phyloP scores from a whole-genome alignment of 2,797 vertebrate species.

The Sebastolobus altivelis region DNA sequence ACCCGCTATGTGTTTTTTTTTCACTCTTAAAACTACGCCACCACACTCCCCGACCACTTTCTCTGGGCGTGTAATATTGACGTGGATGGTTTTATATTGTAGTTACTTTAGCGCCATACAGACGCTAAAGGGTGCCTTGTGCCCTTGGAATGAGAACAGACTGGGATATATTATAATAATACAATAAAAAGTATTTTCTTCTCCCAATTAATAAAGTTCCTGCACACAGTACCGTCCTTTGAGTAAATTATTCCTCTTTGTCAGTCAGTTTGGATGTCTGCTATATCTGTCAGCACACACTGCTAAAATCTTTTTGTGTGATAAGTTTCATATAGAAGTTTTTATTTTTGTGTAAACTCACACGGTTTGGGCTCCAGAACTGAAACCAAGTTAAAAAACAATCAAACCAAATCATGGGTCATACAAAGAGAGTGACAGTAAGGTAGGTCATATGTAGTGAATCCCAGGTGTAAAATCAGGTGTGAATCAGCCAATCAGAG shows the following conservation, averaged over 20 bases:
- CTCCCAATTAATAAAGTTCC: not conserved
- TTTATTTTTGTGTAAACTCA: not conserved
- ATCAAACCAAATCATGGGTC: not conserved
- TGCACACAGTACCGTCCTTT: not conserved
- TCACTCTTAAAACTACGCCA: no score
- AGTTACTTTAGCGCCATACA: no score
- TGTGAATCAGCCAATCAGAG: slow-evolving; percentile 35
- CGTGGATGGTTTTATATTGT: no score
- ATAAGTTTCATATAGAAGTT: not conserved
- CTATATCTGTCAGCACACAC: not conserved
- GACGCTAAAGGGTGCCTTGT: no score
- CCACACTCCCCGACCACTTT: no score
- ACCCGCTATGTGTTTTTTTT: no score
- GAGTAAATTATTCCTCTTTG: not conserved
- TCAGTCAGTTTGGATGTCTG: not conserved
- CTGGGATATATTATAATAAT: not conserved
- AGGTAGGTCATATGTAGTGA: not conserved
- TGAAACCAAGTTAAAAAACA: not conserved
- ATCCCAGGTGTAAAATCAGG: not conserved
- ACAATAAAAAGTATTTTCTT: not conserved
- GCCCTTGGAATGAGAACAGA: no score
- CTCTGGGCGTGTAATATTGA: no score
- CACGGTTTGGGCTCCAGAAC: not conserved
- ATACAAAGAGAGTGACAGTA: not conserved
- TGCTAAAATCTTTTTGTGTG: not conserved